Conservation (phyloP, 2,888 invertebrate species). For the Pristionchus mayeri region DNA sequence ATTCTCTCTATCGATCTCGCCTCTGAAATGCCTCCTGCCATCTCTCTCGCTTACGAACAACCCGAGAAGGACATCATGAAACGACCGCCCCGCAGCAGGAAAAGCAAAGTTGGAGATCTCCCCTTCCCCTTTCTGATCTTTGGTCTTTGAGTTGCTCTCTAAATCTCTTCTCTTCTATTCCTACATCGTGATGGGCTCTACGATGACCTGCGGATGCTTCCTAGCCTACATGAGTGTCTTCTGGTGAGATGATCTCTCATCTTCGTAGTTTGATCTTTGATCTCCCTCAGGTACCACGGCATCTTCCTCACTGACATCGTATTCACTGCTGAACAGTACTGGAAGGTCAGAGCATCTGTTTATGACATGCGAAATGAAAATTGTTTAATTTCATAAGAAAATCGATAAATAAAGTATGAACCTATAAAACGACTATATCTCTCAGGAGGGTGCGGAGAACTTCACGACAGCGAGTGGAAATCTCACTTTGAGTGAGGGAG, state of each 20-base stretch:
- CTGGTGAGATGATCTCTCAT: slow-evolving; percentile 59
- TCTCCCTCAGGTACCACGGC: slow-evolving; percentile 63
- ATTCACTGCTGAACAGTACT: slow-evolving; percentile 74
- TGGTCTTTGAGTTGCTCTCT: slow-evolving; percentile 46
- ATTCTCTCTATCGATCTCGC: slow-evolving; percentile 74
- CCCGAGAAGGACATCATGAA: slow-evolving; percentile 74
- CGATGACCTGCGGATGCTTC: slow-evolving; percentile 73
- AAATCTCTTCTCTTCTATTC: slow-evolving; percentile 70
- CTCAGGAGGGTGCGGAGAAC: slow-evolving; percentile 35
- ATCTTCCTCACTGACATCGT: slow-evolving; percentile 69
- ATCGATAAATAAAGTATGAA: neutral
- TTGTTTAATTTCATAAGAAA: neutral
- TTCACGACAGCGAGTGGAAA: slow-evolving; percentile 28
- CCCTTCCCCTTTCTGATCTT: slow-evolving; percentile 22
- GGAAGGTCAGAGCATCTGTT: slow-evolving; percentile 57
- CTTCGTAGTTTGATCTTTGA: slow-evolving; percentile 28
- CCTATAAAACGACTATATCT: neutral
- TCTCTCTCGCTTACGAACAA: slow-evolving; percentile 74
- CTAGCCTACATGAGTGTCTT: slow-evolving; percentile 72
- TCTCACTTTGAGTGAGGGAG: slow-evolving; percentile 24
- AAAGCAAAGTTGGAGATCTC: slow-evolving; percentile 54
- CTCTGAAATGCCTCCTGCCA: slow-evolving; percentile 74
- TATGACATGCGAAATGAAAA: neutral
- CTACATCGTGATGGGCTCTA: slow-evolving; percentile 71
- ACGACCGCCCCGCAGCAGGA: slow-evolving; percentile 67